Base-by-base conservation (phyloP, 2,113 vertebrate species). In the Chrysochloris asiatica region DNA sequence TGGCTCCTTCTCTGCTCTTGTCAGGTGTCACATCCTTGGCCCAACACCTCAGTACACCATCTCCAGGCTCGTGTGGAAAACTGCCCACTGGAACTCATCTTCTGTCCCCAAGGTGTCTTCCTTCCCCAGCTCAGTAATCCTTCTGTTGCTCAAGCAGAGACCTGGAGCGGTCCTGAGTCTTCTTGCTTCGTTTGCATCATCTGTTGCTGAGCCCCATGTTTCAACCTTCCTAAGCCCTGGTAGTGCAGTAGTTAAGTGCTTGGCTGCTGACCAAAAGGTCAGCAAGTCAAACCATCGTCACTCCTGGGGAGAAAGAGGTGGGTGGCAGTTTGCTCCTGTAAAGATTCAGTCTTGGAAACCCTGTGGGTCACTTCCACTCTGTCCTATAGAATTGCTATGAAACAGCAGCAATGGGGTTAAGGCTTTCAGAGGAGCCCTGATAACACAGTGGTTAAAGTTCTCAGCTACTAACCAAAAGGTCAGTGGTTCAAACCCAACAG, bases 401-500 rank as follows among this genome's bases (percentile, higher is more conserved):
- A 33, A 8, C 33, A 19, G 63, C n/a, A 36, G n/a, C 63, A 33
- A 67, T 10, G 28, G 12, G 24, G 63, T 33, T n/a, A n/a, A 67
- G 14, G 33, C 16, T 65, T 65, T 65, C 63, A 36, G 63, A 65
- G 59, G 26, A 14, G 61, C 30, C 61, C 33, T n/a, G 61, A 30
- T 65, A 30, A 30, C 30, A 7, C 61, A 33, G 59, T 63, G 59
- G 59, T 63, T 63, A 63, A 63, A 63, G 59, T 63, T 7, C 28
- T 30, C 28, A 33, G 59, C 59, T 63, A 47, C 54, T 11, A 0
- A 22, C 77, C 6, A 41, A n/a, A n/a, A n/a, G n/a, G n/a, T n/a
- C n/a, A n/a, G n/a, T n/a, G n/a, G n/a, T n/a, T n/a, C n/a, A n/a
- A n/a, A n/a, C n/a, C n/a, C n/a, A n/a, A n/a, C n/a, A n/a, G n/a